Conservation (phyloP, 2,888 invertebrate genomes). For the Caenorhabditis sulstoni region DNA sequence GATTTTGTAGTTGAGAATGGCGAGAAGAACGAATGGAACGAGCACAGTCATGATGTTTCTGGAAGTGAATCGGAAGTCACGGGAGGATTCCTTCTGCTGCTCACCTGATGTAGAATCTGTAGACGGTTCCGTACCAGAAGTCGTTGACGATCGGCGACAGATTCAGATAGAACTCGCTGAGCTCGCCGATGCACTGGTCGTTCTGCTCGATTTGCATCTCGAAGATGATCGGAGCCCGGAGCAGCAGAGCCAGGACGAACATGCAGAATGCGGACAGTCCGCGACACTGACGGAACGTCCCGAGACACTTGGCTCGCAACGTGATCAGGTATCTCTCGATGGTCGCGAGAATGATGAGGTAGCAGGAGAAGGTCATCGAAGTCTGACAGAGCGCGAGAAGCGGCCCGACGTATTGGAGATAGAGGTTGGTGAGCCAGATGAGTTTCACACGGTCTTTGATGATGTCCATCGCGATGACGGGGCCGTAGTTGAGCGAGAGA, state of each 20-base stretch:
- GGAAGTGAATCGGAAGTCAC: no score
- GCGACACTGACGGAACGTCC: conserved; percentile 67
- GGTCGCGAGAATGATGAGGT: conserved; percentile 77
- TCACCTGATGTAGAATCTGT: conserved; percentile 68
- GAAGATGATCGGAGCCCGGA: conserved; percentile 74
- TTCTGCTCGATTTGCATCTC: conserved; percentile 75
- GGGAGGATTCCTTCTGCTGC: no score
- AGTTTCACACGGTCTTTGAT: conserved; percentile 75
- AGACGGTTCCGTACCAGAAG: conserved; percentile 76
- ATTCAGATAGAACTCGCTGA: conserved; percentile 71
- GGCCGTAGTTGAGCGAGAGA: conserved; percentile 78
- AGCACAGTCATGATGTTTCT: conserved; percentile 78
- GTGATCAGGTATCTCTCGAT: conserved; percentile 75
- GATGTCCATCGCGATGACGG: conserved; percentile 80
- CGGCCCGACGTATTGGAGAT: conserved; percentile 75
- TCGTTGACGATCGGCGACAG: conserved; percentile 69
- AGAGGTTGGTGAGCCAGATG: conserved; percentile 73
- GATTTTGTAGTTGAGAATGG: conserved; percentile 72
- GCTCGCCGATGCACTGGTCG: conserved; percentile 70
- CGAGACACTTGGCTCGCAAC: conserved; percentile 59
- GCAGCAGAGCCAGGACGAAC: conserved; percentile 68
- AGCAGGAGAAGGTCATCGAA: conserved; percentile 78
- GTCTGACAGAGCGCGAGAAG: conserved; percentile 74
- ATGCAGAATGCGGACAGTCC: conserved; percentile 69
- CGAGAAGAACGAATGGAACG: conserved; percentile 76